phyloP scores from a whole-genome alignment of 2,888 invertebrate genomes.

The Lithodes maja region DNA sequence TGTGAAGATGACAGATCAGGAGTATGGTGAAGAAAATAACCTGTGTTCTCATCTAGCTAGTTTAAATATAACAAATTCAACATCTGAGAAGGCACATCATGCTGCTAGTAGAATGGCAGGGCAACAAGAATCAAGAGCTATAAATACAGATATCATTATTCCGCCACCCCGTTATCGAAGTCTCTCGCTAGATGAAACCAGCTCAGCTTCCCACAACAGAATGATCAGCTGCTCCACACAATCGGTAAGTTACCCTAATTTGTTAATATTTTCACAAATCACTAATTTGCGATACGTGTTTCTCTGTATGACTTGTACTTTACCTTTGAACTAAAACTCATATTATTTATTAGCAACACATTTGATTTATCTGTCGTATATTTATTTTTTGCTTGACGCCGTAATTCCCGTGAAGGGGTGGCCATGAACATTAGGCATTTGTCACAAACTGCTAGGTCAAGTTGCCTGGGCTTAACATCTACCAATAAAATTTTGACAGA shows the following conservation, averaged over 20 bases:
- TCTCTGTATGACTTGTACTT: too few relatives aligned
- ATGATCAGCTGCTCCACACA: conserved; percentile 21
- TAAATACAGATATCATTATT: too few relatives aligned
- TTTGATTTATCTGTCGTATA: neutral
- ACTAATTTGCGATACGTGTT: too few relatives aligned
- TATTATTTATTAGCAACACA: too few relatives aligned
- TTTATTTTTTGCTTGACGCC: neutral
- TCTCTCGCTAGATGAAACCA: conserved; percentile 45
- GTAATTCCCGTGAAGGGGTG: too few relatives aligned
- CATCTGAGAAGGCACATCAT: neutral
- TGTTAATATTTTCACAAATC: too few relatives aligned
- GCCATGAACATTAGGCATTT: too few relatives aligned
- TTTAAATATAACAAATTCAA: neutral
- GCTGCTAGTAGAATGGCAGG: neutral
- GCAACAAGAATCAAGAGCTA: neutral
- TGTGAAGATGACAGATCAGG: neutral
- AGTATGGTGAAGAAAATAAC: neutral
- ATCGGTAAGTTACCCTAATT: conserved; percentile 8
- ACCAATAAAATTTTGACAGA: neutral
- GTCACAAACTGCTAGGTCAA: too few relatives aligned
- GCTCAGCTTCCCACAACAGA: neutral
- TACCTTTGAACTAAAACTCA: neutral
- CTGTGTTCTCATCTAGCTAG: conserved; percentile 2
- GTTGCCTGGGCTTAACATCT: too few relatives aligned
- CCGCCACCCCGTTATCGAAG: conserved; percentile 33